A percentile compares a stretch with the other conserved stretches of the same genome.
Conservation (phyloP, 2,888 invertebrate species). For the Archips crataeganus region DNA sequence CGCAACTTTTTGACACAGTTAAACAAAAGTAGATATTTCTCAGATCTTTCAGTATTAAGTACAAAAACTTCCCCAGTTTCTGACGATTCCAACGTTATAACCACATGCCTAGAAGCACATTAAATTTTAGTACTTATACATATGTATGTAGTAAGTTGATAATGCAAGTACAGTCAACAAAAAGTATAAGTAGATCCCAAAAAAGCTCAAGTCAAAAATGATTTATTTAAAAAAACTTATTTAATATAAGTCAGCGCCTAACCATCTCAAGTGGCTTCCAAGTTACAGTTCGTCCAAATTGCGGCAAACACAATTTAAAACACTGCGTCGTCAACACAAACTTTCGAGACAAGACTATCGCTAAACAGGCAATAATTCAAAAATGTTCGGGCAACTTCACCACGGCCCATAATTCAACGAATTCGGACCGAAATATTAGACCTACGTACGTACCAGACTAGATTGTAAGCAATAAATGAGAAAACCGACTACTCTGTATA, state of each 20-base stretch:
- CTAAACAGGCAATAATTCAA: slow-evolving; percentile 34
- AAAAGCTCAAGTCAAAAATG: too few relatives aligned
- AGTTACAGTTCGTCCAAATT: neutral
- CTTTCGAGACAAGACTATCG: slow-evolving; percentile 30
- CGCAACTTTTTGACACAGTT: too few relatives aligned
- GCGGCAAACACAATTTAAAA: neutral
- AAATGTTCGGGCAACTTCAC: slow-evolving; percentile 10
- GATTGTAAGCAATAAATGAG: slow-evolving; percentile 15
- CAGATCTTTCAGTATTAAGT: too few relatives aligned
- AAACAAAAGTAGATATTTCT: too few relatives aligned
- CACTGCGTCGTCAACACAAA: slow-evolving; percentile 8
- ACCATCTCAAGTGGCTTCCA: neutral
- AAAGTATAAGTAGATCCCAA: too few relatives aligned
- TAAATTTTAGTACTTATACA: too few relatives aligned
- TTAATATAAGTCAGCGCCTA: neutral
- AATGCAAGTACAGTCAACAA: too few relatives aligned
- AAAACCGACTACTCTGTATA: slow-evolving; percentile 18
- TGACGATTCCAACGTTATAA: too few relatives aligned
- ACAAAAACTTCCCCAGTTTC: too few relatives aligned
- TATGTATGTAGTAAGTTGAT: too few relatives aligned
- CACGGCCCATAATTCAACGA: slow-evolving; percentile 34
- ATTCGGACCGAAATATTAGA: slow-evolving; percentile 33
- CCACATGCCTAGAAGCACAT: too few relatives aligned
- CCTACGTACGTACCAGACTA: slow-evolving; percentile 23
- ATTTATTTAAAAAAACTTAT: too few relatives aligned